phyloP scores from a whole-genome alignment of 2,113 vertebrate genomes.

The Numida meleagris region DNA sequence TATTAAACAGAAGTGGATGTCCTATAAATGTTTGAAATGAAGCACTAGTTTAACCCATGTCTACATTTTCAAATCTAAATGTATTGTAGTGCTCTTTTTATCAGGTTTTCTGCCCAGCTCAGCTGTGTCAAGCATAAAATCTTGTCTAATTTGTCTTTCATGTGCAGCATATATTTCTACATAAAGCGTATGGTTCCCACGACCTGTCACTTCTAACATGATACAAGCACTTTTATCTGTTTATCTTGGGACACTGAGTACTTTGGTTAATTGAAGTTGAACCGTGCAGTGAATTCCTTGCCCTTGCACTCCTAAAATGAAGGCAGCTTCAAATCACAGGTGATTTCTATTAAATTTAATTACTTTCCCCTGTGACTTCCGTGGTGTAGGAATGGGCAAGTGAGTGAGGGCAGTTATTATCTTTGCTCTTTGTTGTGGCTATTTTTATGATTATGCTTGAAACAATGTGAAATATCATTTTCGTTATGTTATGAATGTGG shows the following conservation, averaged over 20 bases:
- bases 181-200: neutral
- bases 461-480: neutral
- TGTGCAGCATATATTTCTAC: neutral
- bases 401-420: neutral
- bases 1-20: neutral
- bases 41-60: neutral
- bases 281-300: neutral
- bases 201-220: neutral
- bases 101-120: neutral
- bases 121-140: neutral
- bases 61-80: neutral
- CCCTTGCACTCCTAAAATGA: neutral
- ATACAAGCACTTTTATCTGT: neutral
- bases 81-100: neutral
- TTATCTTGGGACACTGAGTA: neutral
- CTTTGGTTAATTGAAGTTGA: slow-evolving; percentile 32
- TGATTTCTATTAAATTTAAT: slow-evolving; percentile 4
- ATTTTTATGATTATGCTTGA: neutral
- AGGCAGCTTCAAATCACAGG: neutral
- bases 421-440: neutral
- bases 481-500: neutral
- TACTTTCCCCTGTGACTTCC: neutral
- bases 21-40: neutral
- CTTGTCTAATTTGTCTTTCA: neutral
- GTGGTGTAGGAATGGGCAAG: neutral